Evolutionary conservation across 2,888 invertebrate genomes (phyloP), one percentile per base, ranked within the genome.

Genomic region (Smittia aterrima): DNA sequence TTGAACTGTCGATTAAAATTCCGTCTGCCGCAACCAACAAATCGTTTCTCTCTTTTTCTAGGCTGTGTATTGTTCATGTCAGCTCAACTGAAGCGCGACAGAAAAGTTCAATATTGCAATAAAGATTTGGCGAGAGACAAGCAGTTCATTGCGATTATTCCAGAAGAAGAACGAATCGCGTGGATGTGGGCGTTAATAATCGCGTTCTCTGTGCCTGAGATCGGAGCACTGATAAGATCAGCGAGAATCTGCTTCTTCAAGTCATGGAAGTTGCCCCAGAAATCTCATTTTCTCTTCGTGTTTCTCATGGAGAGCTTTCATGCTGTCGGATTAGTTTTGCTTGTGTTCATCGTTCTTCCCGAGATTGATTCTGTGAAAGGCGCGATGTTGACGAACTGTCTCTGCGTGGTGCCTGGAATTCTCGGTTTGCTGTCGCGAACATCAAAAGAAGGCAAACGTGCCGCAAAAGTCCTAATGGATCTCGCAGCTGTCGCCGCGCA

Each of bases 141-240:
- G 82, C 90, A 91, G 83, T 95, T 92, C 81, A 86, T 91, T 79
- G 92, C 92, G 7, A 88, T 87, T 77, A 84, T 95, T 77, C 93
- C 95, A 24, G 90, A 92, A 78, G 90, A 91, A 78, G 95, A 96
- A 83, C 87, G 94, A 74, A 90, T 95, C 76, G 93, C 92, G 66
- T 96, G 95, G 95, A 92, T 94, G 82, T 96, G 96, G 95, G 92
- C 93, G 75, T 82, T 97, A 70, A 84, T 96, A 73, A 91, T 95
- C 77, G 93, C 92, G 1, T 95, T 93, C 80, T 87, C 92, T 41
- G 89, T 95, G 70, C 97, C 97, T 0, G 96, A 97, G 84, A 84
- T 94, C 75, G 93, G 96, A 73, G 89, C 93, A 1, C 85, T 96
- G 76, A 90, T 97, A 78, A 87, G 95, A 74, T 90, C 95, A 25